These are phyloP conservation scores for Calephelis perditalis DNA, from an alignment of 2,888 invertebrate species.

Conservation along the genomic window DNA sequence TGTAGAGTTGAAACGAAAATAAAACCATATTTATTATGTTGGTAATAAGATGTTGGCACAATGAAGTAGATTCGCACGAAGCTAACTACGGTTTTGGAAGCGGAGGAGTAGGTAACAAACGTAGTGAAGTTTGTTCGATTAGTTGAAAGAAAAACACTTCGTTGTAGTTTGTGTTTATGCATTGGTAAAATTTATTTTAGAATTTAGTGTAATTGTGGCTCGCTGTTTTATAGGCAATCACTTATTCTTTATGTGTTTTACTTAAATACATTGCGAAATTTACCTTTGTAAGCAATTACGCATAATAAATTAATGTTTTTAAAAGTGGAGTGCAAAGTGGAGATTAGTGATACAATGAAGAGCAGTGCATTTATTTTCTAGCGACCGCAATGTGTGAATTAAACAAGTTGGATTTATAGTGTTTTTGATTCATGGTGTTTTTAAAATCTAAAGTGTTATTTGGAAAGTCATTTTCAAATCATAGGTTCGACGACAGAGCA, in stretches of 20 bases:
- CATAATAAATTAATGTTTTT: slow-evolving; percentile 48
- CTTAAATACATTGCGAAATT: not conserved
- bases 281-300: slow-evolving; percentile 12
- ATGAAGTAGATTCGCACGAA: not conserved
- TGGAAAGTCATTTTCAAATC: slow-evolving; percentile 69
- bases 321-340: slow-evolving; percentile 62
- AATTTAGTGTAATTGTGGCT: slow-evolving; percentile 6
- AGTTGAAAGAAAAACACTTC: slow-evolving; percentile 39
- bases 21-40: not conserved
- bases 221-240: not conserved
- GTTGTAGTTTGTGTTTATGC: slow-evolving; percentile 57
- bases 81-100: not conserved
- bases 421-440: slow-evolving; percentile 73
- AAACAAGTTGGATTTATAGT: slow-evolving; percentile 66
- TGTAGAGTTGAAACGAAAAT: not conserved
- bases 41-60: not conserved
- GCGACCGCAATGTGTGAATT: slow-evolving; percentile 69
- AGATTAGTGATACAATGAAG: slow-evolving; percentile 61
- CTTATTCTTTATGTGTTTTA: not conserved
- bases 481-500: slow-evolving; percentile 77
- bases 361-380: slow-evolving; percentile 66
- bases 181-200: not conserved
- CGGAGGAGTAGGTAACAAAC: not conserved
- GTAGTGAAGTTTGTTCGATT: slow-evolving; percentile 33
- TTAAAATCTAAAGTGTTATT: slow-evolving; percentile 62